Evolutionary conservation across 64 coral and sea anemone genomes (phyloP), one percentile per base, ranked within the genome.

Genomic region (Platygyra sinensis): DNA sequence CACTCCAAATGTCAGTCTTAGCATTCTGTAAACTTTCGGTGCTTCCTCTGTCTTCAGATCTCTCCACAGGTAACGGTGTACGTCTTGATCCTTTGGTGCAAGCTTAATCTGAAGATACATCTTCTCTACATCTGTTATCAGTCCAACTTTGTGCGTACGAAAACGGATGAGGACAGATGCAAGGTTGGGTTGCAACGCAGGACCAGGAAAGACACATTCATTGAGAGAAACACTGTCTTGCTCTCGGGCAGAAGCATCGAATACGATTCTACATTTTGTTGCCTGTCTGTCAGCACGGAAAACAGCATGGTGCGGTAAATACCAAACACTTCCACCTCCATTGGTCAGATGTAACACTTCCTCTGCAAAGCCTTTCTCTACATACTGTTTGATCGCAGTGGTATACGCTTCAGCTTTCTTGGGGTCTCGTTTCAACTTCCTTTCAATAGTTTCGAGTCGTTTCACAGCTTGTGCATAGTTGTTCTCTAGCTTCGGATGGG

Each of bases 21-120:
- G 87, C 84, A 93, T 93, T 72, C 77, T 77, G 67, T 87, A 93
- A 24, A 86, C 63, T 64, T 87, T 69, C 16, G 75, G 52, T 76
- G 13, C 16, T 67, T 75, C 71, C 29, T 86, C 30, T 24, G 29
- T 24, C 19, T 78, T 61, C 16, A 86, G 15, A 60, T 93, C 52
- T 80, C 90, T 92, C 90, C 90, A 92, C 46, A 77, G 32, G 52
- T 78, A 92, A 49, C 90, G 81, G 82, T 87, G 90, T 12, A 86
- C 90, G 36, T 84, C 72, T 57, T 76, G 87, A 89, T 89, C 73
- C 52, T 89, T 55, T 28, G 46, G 87, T 20, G 71, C 52, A 54
- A 77, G 51, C 27, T 89, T 71, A 20, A 67, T 39, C 49, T 71
- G 62, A 60, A 80, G 63, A 90, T n/a, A 90, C 88, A 71, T 90